A percentile compares a stretch with the other conserved stretches of the same genome.
Conservation (phyloP, 2,113 vertebrate genomes). For the Geococcyx californianus region DNA sequence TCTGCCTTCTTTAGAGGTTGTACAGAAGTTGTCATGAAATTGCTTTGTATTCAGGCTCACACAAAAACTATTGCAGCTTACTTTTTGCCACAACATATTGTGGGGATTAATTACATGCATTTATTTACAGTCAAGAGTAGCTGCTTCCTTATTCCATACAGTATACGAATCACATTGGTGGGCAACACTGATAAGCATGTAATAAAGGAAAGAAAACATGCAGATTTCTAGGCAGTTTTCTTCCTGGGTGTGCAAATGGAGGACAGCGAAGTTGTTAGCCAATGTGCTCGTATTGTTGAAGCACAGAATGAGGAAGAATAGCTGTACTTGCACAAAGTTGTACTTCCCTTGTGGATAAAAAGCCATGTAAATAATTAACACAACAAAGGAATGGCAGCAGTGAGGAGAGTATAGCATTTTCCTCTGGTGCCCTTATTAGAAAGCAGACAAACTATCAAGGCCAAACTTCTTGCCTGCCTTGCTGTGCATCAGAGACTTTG, state of each 20-base stretch:
- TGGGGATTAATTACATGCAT: background rate
- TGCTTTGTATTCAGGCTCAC: background rate
- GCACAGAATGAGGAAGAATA: background rate
- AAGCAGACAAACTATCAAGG: background rate
- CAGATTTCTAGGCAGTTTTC: background rate
- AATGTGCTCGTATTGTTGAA: background rate
- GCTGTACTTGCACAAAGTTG: background rate
- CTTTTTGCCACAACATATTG: background rate
- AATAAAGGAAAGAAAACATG: background rate
- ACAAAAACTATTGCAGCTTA: background rate
- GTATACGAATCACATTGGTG: background rate
- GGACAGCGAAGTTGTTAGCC: background rate
- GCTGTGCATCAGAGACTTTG: background rate
- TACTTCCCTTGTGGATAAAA: background rate
- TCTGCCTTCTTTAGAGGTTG: background rate
- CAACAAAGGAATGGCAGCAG: background rate
- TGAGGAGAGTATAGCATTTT: background rate
- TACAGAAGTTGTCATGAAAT: background rate
- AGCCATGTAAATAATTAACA: background rate
- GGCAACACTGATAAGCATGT: accelerated
- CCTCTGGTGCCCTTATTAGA: background rate
- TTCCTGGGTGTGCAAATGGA: background rate
- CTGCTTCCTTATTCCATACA: background rate
- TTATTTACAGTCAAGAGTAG: background rate
- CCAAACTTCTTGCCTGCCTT: background rate